Conservation (phyloP, 2,113 vertebrate genomes). For the Ictidomys tridecemlineatus region DNA sequence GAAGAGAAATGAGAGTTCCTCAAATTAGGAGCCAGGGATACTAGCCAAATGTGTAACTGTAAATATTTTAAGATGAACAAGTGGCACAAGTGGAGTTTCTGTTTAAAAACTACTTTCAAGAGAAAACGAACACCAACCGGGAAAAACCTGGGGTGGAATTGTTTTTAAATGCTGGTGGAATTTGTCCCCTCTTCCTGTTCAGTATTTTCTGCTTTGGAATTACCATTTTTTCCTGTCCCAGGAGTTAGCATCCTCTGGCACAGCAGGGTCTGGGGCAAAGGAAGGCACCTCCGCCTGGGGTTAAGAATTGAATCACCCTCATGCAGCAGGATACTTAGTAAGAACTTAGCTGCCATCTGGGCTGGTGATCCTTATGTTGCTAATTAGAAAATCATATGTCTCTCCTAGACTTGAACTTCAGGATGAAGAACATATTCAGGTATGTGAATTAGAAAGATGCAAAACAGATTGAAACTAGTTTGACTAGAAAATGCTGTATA, state of each 20-base stretch:
- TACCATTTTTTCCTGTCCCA: not conserved
- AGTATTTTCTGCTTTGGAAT: not conserved
- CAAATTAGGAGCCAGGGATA: not conserved
- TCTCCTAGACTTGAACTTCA: not conserved
- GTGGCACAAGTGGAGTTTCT: not conserved
- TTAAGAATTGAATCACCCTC: not conserved
- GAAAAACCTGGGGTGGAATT: not conserved
- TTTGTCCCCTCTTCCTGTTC: not conserved
- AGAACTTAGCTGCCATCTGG: not conserved
- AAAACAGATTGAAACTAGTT: not conserved
- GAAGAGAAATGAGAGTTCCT: not conserved
- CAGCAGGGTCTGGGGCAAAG: not conserved
- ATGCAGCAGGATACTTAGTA: not conserved
- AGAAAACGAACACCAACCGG: not conserved
- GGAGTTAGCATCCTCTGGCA: not conserved
- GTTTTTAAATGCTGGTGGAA: not conserved
- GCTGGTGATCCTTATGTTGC: not conserved
- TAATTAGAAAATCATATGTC: not conserved
- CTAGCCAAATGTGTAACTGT: not conserved
- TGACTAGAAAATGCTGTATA: not conserved
- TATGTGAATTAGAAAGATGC: not conserved
- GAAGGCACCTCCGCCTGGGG: fast-evolving
- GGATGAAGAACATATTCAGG: not conserved
- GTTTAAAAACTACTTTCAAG: not conserved
- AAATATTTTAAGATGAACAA: not conserved